Percentiles rank a stretch among this genome's conserved stretches.
These are phyloP conservation scores for Nemurella pictetii DNA, from an alignment of 2,888 invertebrate genomes.

Conservation along the genomic window DNA sequence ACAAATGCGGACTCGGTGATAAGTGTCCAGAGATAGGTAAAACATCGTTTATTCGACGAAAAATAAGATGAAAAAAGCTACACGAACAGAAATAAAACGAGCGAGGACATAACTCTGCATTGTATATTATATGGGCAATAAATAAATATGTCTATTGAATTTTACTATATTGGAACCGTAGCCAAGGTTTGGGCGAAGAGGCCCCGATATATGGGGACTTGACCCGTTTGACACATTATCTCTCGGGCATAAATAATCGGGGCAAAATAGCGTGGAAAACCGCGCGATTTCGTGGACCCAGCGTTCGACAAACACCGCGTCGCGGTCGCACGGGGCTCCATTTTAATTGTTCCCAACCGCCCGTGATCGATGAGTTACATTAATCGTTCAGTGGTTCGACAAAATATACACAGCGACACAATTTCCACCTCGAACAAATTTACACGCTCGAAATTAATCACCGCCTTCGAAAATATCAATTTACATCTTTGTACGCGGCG, in stretches of 20 bases:
- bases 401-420: not conserved
- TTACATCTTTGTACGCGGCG: not conserved
- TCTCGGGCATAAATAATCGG: not conserved
- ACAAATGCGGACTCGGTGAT: conserved; percentile 35
- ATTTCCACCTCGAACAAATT: not conserved
- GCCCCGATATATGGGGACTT: not conserved
- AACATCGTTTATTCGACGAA: conserved; percentile 25
- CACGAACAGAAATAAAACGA: not conserved
- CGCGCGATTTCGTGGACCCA: not conserved
- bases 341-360: not conserved
- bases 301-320: not conserved
- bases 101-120: conserved; percentile 12
- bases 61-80: conserved; percentile 16
- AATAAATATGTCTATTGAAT: conserved; percentile 31
- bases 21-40: conserved; percentile 32
- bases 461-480: conserved; percentile 7
- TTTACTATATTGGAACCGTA: conserved; percentile 10
- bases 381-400: conserved; percentile 26
- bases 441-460: conserved; percentile 25
- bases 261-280: not conserved
- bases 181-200: not conserved
- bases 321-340: not conserved
- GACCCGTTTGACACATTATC: not conserved
- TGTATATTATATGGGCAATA: conserved; percentile 31
- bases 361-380: conserved; percentile 4